Conservation (phyloP, 2,888 invertebrate genomes). For the Torymus auratus region DNA sequence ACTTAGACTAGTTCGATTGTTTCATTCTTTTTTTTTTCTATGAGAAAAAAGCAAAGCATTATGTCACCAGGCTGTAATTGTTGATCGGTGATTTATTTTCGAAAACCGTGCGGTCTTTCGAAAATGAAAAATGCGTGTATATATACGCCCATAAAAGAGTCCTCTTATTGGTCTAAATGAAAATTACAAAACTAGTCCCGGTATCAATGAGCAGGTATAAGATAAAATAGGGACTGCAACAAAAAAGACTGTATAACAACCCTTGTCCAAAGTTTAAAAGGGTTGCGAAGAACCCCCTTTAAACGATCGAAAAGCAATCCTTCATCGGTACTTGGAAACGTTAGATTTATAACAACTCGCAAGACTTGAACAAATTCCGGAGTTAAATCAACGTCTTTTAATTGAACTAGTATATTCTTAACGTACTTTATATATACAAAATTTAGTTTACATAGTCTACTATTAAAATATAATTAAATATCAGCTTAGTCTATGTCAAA, state of each 20-base stretch:
- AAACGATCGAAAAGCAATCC: constrained; percentile 44
- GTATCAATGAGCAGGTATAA: constrained; percentile 13
- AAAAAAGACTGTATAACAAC: constrained; percentile 6
- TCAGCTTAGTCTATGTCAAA: no score
- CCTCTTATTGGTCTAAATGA: not conserved
- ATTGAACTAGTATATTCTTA: no score
- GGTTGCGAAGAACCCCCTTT: constrained; percentile 7
- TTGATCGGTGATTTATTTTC: no score
- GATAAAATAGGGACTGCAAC: constrained; percentile 8
- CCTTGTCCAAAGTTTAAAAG: constrained; percentile 33
- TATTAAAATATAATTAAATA: no score
- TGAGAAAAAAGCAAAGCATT: no score
- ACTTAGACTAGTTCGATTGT: no score
- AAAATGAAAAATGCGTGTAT: constrained; percentile 14
- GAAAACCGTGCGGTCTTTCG: not conserved
- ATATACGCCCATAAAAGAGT: not conserved
- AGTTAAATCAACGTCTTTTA: not conserved
- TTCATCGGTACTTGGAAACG: constrained; percentile 22
- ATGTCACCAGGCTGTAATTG: no score
- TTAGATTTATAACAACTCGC: constrained; percentile 21
- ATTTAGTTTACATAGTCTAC: no score
- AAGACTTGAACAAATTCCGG: not conserved
- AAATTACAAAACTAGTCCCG: constrained; percentile 1
- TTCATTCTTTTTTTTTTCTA: no score
- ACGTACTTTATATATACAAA: no score